Evolutionary conservation across 1,140 invertebrate genomes (phyloP).

Genomic region (Dolichoris vasculosae): DNA sequence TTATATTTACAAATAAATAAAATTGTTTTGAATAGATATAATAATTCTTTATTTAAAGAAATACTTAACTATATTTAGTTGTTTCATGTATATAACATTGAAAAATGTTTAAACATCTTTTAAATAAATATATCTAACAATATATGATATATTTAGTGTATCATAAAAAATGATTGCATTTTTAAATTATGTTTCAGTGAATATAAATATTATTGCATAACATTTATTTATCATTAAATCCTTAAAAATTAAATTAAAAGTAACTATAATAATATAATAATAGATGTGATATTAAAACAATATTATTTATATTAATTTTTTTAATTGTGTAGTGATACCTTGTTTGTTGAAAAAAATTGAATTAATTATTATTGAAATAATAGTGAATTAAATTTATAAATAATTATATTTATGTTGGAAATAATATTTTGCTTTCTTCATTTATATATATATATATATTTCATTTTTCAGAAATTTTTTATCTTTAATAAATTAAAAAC

Average conservation of each 20-base stretch:
- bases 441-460: too few relatives aligned
- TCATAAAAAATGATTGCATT: too few relatives aligned
- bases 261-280: not conserved
- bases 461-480: too few relatives aligned
- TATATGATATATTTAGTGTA: not conserved
- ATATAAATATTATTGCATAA: not conserved
- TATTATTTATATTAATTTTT: too few relatives aligned
- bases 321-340: not conserved
- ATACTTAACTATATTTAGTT: not conserved
- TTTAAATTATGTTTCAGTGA: not conserved
- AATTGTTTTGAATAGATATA: not conserved
- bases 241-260: too few relatives aligned
- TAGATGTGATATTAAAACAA: not conserved
- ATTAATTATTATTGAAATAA: too few relatives aligned
- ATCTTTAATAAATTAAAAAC: too few relatives aligned
- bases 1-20: conserved; percentile 6
- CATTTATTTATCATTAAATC: not conserved
- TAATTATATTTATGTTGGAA: too few relatives aligned
- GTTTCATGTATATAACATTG: not conserved
- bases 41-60: too few relatives aligned
- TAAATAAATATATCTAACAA: not conserved
- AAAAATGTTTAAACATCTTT: not conserved
- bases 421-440: too few relatives aligned
- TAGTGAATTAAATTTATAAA: too few relatives aligned
- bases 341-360: not conserved